Base-by-base conservation (phyloP, 2,113 vertebrate genomes). In the Lethenteron camtschaticum region DNA sequence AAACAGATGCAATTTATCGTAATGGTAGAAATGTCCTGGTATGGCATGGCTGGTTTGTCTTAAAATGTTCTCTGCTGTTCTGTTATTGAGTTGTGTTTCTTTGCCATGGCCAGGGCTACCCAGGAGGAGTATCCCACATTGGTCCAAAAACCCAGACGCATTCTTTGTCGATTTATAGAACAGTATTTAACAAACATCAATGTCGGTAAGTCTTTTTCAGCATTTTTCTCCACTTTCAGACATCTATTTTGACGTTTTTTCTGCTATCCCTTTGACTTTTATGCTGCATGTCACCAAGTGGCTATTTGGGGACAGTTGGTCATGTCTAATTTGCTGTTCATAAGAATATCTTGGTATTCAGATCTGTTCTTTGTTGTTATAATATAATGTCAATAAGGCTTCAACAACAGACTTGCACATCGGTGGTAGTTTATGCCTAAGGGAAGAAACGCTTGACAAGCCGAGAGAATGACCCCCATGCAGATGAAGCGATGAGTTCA, bases 161-260 rank as follows among this genome's bases (percentile, higher is more conserved):
- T 97, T 76, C 85, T 97, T 1, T 94, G 94, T 74, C 91, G 95
- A 79, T 96, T 97, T 72, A 87, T 97, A 78, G 94, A 96, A 79
- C 80, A 87, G 77, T 96, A 96, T 72, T 83, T 97, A 75, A 86
- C 87, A 72, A 89, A 97, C 75, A 87, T 96, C 66, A 87, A 95
- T 74, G 87, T 89, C 69, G 91, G 94, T 97, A 77, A 84, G 89
- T 79, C 68, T 72, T 57, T 11, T 3, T 66, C 10, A 16, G 16
- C n/a, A 18, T 58, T 18, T 13, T 20, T 63, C 12, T 12, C 3
- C 68, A 59, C 68, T 56, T 12, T 8, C 8, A 70, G 16, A 24
- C 12, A 11, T 55, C 56, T 55, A 16, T 70, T 4, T 57, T 5
- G 56, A 70, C 18, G 13, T 3, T 41, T 41, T 16, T 70, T 9